Evolutionary conservation across 2,888 invertebrate species (phyloP).

Genomic region (Eremobia ochroleuca): DNA sequence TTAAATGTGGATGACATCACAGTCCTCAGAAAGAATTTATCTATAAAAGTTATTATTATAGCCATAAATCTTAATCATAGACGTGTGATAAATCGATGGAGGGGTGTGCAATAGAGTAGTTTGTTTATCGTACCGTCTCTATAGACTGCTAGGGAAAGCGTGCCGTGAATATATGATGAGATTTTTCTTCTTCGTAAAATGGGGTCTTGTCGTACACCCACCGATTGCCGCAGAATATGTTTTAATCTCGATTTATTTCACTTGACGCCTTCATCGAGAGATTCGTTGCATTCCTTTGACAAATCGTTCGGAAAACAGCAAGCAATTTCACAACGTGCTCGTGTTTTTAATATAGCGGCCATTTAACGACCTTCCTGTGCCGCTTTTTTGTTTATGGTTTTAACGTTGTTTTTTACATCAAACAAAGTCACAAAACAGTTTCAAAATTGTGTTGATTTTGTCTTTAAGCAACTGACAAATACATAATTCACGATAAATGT

Average conservation of each 20-base stretch:
- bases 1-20: constrained; percentile 60
- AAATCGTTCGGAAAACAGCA: constrained; percentile 59
- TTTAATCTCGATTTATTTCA: constrained; percentile 68
- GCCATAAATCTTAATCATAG: constrained; percentile 70
- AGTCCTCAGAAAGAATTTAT: constrained; percentile 57
- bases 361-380: constrained; percentile 21
- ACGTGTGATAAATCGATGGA: constrained; percentile 71
- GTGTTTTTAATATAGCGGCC: constrained; percentile 44
- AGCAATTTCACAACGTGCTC: constrained; percentile 49
- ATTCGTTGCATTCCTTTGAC: constrained; percentile 61
- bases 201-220: constrained; percentile 46
- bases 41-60: constrained; percentile 66
- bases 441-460: constrained; percentile 14
- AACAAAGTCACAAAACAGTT: neutral
- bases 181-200: constrained; percentile 62
- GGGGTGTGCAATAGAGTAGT: constrained; percentile 67
- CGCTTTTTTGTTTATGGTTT: constrained; percentile 34
- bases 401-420: constrained; percentile 21
- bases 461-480: neutral
- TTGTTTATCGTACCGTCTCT: constrained; percentile 67
- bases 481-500: constrained; percentile 10
- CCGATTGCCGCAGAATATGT: constrained; percentile 51
- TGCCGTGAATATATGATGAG: constrained; percentile 66
- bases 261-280: constrained; percentile 46
- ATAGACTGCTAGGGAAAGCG: constrained; percentile 60